Conservation (phyloP, 2,113 vertebrate species). For the Bubo bubo region DNA sequence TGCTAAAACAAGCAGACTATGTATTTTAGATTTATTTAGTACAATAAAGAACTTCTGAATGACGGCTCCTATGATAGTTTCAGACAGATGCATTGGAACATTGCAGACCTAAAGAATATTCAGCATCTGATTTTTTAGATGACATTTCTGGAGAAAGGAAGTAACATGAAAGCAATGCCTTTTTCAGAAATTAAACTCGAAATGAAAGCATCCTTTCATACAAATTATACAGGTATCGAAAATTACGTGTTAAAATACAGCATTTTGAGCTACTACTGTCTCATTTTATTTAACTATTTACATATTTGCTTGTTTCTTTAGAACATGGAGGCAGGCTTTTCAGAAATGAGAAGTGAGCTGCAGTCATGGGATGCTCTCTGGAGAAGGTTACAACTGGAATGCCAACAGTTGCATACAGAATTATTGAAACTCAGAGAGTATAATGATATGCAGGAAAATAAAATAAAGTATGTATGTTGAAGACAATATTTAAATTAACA, state of each 20-base stretch:
- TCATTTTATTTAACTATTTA: background rate
- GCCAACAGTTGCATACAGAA: constrained; percentile 66
- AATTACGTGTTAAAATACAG: background rate
- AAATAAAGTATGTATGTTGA: constrained; percentile 64
- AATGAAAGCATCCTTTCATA: background rate
- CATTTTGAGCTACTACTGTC: background rate
- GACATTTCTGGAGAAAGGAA: background rate
- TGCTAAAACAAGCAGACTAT: background rate
- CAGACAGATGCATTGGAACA: background rate
- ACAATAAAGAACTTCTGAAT: background rate
- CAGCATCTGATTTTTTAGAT: background rate
- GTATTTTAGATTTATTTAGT: background rate
- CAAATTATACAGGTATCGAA: background rate
- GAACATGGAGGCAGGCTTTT: constrained; percentile 74
- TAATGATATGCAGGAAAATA: constrained; percentile 50
- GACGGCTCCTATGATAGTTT: background rate
- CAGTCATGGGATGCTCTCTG: constrained; percentile 72
- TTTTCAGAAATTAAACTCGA: background rate
- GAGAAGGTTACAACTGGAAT: constrained; percentile 72
- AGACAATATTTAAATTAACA: background rate
- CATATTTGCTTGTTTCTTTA: constrained; percentile 58
- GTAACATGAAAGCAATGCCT: background rate
- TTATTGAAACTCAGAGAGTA: constrained; percentile 60
- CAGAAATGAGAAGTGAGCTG: constrained; percentile 75
- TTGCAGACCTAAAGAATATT: background rate